Conservation (phyloP, 1,140 invertebrate genomes). For the Aphaenogaster ashmeadi region DNA sequence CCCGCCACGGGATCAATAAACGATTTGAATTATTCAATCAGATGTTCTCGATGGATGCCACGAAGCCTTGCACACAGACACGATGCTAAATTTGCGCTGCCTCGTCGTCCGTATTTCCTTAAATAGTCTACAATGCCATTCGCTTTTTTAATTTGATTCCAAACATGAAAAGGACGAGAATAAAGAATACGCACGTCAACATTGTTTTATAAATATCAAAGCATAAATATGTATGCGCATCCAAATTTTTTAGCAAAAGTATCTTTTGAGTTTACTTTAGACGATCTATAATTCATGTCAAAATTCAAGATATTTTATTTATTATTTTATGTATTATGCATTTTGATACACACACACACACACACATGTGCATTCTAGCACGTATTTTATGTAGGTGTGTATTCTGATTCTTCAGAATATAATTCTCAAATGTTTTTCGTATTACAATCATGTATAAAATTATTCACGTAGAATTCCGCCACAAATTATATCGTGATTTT, state of each 20-base stretch:
- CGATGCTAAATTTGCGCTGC: conserved; percentile 22
- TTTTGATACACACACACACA: too few relatives aligned
- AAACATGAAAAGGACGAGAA: neutral
- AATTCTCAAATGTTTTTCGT: neutral
- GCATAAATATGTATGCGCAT: neutral
- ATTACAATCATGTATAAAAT: neutral
- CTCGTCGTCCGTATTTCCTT: neutral
- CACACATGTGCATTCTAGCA: too few relatives aligned
- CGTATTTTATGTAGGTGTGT: too few relatives aligned
- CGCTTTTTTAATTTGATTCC: neutral
- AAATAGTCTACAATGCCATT: neutral
- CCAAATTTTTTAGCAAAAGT: neutral
- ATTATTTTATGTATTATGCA: neutral
- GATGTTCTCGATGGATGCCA: conserved; percentile 60
- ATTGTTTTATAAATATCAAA: conserved; percentile 21
- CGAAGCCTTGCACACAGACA: conserved; percentile 3
- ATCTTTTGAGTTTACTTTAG: neutral
- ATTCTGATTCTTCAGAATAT: neutral
- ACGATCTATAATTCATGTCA: neutral
- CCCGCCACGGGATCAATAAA: conserved; percentile 59
- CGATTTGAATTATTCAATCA: conserved; percentile 70
- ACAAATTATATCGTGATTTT: neutral
- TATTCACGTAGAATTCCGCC: neutral
- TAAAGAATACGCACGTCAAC: neutral
- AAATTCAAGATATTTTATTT: conserved; percentile 13